Percentiles rank a stretch among this genome's conserved stretches.
phyloP scores from a whole-genome alignment of 1,140 invertebrate genomes.

The Conus betulinus region DNA sequence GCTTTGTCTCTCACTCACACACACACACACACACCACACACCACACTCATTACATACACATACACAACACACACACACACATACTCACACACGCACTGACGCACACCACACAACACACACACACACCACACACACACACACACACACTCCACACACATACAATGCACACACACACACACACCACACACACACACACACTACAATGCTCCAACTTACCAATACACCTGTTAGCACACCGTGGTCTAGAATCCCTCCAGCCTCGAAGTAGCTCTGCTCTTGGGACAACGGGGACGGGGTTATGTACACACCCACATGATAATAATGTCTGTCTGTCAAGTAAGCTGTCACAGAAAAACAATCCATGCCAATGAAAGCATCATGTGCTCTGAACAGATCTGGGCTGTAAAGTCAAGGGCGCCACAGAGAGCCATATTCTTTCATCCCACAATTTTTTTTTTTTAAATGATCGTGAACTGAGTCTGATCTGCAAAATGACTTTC shows the following conservation, averaged over 20 bases:
- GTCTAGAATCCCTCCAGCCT: slow-evolving; percentile 80
- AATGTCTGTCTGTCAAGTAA: slow-evolving; percentile 1
- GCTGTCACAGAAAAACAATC: background rate
- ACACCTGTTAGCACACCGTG: slow-evolving; percentile 80
- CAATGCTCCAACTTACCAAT: slow-evolving; percentile 74
- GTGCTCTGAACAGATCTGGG: too few relatives aligned
- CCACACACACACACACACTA: background rate
- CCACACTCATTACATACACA: too few relatives aligned
- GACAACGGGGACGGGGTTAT: slow-evolving; percentile 78
- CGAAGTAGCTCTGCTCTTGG: slow-evolving; percentile 80
- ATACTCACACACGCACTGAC: background rate
- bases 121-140: background rate
- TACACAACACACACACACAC: background rate
- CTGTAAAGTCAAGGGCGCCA: too few relatives aligned
- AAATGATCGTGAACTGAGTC: too few relatives aligned
- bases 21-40: background rate
- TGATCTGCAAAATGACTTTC: too few relatives aligned
- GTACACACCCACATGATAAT: slow-evolving; percentile 79
- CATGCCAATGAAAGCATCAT: too few relatives aligned
- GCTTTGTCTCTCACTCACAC: too few relatives aligned
- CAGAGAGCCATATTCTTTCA: too few relatives aligned
- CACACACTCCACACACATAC: background rate
- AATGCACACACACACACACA: background rate
- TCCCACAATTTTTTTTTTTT: too few relatives aligned
- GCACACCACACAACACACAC: background rate